Conservation (phyloP, 2,113 vertebrate species). For the Circaetus gallicus region DNA sequence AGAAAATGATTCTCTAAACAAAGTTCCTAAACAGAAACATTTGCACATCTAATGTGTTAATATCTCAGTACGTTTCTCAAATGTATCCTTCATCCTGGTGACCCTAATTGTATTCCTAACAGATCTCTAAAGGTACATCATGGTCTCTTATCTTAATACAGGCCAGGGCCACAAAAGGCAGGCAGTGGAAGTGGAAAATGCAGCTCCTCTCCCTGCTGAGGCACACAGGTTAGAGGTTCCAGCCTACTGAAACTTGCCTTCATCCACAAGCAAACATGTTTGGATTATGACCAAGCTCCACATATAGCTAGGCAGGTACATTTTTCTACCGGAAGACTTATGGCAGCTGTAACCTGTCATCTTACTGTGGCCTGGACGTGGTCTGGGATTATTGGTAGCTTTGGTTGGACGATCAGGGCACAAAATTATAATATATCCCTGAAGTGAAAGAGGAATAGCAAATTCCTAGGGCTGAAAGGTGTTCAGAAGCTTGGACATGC, state of each 20-base stretch:
- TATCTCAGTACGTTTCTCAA: neutral
- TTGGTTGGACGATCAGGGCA: neutral
- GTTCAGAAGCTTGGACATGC: neutral
- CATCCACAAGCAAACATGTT: neutral
- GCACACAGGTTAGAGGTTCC: neutral
- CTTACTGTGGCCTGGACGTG: neutral
- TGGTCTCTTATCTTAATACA: neutral
- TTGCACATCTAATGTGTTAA: neutral
- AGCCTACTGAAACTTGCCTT: neutral
- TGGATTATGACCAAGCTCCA: neutral
- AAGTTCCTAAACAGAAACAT: neutral
- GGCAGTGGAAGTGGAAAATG: neutral
- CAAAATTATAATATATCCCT: conserved; percentile 1
- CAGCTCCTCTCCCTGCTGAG: neutral
- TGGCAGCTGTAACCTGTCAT: neutral
- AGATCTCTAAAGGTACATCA: neutral
- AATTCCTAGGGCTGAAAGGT: neutral
- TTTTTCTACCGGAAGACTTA: conserved; percentile 19
- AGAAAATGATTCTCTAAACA: neutral
- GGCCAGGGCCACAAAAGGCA: neutral
- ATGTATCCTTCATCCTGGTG: neutral
- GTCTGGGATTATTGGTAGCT: neutral
- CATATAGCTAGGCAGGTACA: neutral
- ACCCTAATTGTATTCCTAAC: neutral
- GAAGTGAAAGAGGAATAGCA: neutral